These are phyloP conservation scores for Urosaurus nigricauda DNA, from an alignment of 2,797 vertebrate genomes.

Conservation along the genomic window DNA sequence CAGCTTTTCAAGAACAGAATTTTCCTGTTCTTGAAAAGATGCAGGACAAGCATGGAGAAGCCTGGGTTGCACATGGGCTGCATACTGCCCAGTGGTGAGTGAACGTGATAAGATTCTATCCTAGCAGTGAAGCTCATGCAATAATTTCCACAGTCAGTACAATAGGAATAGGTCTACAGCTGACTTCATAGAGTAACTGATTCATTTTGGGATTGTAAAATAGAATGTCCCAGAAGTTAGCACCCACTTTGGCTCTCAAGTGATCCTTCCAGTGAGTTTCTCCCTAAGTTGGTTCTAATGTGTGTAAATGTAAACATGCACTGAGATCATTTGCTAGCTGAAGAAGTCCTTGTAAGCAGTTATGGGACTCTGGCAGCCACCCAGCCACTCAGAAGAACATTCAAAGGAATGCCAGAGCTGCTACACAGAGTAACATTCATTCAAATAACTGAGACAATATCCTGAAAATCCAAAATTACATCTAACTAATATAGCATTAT, in stretches of 20 bases:
- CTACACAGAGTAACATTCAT: neutral
- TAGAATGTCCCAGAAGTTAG: neutral
- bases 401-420: neutral
- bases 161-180: neutral
- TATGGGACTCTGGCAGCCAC: neutral
- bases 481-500: neutral
- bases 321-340: constrained; percentile 20
- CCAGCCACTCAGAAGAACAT: neutral
- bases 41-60: no score
- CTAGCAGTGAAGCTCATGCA: no score
- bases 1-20: no score
- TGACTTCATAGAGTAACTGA: neutral
- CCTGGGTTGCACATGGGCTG: no score
- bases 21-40: no score
- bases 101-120: no score
- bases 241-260: neutral
- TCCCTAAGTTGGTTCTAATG: neutral
- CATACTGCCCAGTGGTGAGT: no score
- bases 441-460: neutral
- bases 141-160: neutral
- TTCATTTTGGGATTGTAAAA: neutral
- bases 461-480: neutral
- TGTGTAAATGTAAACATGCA: constrained; percentile 1
- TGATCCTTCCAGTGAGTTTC: neutral
- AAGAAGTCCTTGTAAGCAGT: constrained; percentile 2